phyloP scores from a whole-genome alignment of 2,113 vertebrate species.

The Carlito syrichta region DNA sequence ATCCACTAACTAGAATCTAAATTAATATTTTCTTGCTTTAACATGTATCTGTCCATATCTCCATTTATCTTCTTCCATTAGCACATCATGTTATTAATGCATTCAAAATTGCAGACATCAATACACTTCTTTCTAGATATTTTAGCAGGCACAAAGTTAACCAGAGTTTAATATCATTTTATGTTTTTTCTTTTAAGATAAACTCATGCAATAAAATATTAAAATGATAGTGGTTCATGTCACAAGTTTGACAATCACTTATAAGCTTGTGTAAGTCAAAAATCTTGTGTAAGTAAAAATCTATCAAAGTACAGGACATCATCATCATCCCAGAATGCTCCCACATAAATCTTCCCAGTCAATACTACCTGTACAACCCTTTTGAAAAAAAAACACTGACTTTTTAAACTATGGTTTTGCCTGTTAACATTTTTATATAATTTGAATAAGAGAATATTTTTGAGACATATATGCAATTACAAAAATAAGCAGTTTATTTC shows the following conservation, averaged over 20 bases:
- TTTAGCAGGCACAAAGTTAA: neutral
- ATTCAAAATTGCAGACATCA: neutral
- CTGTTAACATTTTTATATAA: too few relatives aligned
- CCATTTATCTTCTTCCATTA: neutral
- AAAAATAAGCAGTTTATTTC: too few relatives aligned
- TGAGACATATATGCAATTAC: too few relatives aligned
- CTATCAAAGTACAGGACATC: neutral
- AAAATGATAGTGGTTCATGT: neutral
- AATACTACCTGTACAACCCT: too few relatives aligned
- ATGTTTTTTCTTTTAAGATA: neutral
- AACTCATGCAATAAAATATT: neutral
- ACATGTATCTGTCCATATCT: neutral
- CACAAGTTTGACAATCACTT: neutral
- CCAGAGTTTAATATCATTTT: neutral
- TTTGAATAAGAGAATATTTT: too few relatives aligned
- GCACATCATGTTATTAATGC: neutral
- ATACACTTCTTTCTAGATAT: neutral
- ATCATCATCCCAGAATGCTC: neutral
- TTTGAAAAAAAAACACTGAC: too few relatives aligned
- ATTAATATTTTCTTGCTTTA: neutral
- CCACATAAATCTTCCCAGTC: too few relatives aligned
- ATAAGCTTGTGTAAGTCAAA: neutral
- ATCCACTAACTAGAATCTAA: neutral
- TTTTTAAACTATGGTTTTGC: too few relatives aligned
- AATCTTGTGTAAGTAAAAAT: neutral